Percentiles rank a stretch among this genome's conserved stretches.
Evolutionary conservation across 2,113 vertebrate genomes (phyloP).

Genomic region (Phrynosoma blainvillii): DNA sequence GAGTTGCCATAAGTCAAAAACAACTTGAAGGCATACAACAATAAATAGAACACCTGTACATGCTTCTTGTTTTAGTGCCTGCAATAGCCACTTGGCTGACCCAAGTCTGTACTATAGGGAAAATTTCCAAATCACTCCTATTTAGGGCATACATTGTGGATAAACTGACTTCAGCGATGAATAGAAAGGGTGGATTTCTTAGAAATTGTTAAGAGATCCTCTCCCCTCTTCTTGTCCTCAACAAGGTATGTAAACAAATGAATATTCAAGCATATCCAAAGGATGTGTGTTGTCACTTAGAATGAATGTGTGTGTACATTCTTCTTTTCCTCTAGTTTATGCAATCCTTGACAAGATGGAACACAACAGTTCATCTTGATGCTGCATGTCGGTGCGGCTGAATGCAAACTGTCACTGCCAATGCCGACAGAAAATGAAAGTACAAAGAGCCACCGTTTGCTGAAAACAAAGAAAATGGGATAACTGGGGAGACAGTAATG

Average conservation of each 20-base stretch:
- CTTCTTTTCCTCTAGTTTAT: constrained; percentile 9
- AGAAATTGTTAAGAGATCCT: constrained; percentile 19
- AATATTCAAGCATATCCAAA: constrained; percentile 20
- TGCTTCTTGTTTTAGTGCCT: background rate
- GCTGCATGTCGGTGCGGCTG: constrained; percentile 3
- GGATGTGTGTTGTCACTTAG: constrained; percentile 34
- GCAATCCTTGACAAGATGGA: constrained; percentile 27
- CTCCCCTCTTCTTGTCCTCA: background rate
- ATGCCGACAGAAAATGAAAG: constrained; percentile 8
- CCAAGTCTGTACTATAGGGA: too few species aligned
- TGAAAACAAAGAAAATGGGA: constrained; percentile 19
- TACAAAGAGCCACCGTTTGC: constrained; percentile 6
- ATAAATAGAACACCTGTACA: background rate
- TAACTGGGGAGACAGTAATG: constrained; percentile 25
- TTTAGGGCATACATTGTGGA: background rate
- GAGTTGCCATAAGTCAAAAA: too few species aligned
- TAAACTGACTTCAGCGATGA: background rate
- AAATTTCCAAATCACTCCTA: background rate
- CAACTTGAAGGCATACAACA: too few species aligned
- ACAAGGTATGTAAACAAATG: constrained; percentile 11
- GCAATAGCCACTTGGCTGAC: background rate
- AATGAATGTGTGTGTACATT: background rate
- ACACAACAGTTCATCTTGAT: constrained; percentile 23
- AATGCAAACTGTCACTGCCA: constrained; percentile 41
- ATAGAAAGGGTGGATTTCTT: constrained; percentile 13